Evolutionary conservation across 1,140 invertebrate genomes (phyloP), one percentile per base, ranked within the genome.

Genomic region (Ostrea denselamellosa): DNA sequence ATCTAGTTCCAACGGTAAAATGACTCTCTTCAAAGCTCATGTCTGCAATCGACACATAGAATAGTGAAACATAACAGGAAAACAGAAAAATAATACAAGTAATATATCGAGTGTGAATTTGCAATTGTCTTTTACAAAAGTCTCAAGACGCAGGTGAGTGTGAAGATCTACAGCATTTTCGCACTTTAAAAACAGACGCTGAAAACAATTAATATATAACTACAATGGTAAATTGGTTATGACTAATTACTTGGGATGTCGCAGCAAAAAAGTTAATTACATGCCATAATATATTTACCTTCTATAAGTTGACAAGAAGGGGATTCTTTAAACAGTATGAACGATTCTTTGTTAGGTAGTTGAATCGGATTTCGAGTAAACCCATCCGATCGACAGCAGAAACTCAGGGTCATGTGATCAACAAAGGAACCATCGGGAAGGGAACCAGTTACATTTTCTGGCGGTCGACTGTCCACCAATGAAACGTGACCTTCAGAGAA

Each of bases 291-390:
- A 17, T 19, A 62, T 62, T 62, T 77, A 77, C 68, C 68, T 28
- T 77, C 25, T 34, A 77, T 8, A 4, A 12, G 34, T 17, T 77
- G 68, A 34, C 68, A 77, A 8, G 68, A 77, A 8, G 68, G 28
- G 28, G 68, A 28, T 83, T 83, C 44, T 83, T 83, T 52, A n/a
- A 83, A 83, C 52, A 83, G 8, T 19, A 83, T 83, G 44, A 83
- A 83, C 5, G 82, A 44, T 25, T 83, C 52, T 83, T 52, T 83
- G 82, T 53, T 83, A 52, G 82, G 82, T 17, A 83, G 8, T 22
- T 28, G 44, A 52, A 83, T 34, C 0, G 82, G 82, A 22, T 83
- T 83, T 53, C 82, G 51, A 51, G 82, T 54, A 34, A 83, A 83
- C 0, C 82, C 82, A 54, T 83, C 82, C 34, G n/a, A n/a, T 25